Conservation (phyloP, 2,888 invertebrate species). For the Penaeus monodon region DNA sequence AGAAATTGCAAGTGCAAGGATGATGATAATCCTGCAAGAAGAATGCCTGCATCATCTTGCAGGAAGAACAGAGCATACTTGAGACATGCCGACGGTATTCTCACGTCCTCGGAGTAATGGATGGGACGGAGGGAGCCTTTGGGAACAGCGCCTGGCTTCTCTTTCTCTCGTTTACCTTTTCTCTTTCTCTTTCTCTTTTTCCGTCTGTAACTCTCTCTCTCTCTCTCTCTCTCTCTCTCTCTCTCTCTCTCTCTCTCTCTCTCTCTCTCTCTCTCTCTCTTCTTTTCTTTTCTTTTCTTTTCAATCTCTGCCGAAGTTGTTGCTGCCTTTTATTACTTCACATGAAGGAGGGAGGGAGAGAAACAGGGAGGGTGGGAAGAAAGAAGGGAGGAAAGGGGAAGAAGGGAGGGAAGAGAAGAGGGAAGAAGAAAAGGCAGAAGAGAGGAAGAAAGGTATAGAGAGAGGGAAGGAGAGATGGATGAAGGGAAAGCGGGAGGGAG, state of each 20-base stretch:
- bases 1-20: too few relatives aligned
- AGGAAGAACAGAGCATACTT: too few relatives aligned
- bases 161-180: too few relatives aligned
- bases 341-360: neutral
- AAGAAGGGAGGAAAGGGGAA: neutral
- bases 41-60: too few relatives aligned
- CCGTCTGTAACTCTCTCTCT: conserved; percentile 2
- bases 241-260: conserved; percentile 1
- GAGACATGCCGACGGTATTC: too few relatives aligned
- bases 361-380: neutral
- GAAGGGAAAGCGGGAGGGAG: neutral
- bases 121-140: too few relatives aligned
- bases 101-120: too few relatives aligned
- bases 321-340: too few relatives aligned
- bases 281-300: neutral
- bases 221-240: conserved; percentile 9
- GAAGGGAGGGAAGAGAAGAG: neutral
- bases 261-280: conserved; percentile 9
- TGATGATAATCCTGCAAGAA: too few relatives aligned
- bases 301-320: too few relatives aligned
- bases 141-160: too few relatives aligned
- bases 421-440: neutral
- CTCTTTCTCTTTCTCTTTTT: too few relatives aligned
- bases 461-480: neutral
- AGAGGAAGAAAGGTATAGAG: neutral